Evolutionary conservation across 2,888 invertebrate genomes (phyloP), one percentile per base, ranked within the genome.

Genomic region (Marasmarcha lunaedactyla): DNA sequence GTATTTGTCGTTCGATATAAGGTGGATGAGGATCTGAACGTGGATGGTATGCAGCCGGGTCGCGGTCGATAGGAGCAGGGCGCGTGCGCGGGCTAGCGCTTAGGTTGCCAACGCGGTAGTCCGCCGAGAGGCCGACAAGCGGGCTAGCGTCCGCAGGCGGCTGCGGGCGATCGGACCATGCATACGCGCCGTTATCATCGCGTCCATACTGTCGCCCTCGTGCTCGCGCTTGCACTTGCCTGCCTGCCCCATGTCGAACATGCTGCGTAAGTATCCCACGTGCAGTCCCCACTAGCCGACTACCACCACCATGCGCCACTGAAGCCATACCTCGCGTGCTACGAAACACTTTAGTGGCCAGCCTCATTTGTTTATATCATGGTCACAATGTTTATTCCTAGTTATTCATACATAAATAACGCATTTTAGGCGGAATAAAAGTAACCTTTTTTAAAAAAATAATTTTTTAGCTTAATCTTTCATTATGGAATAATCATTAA

Each of bases 51-150:
- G 55, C 59, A 49, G 57, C 58, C 52, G 59, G 64, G 61, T 45
- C 51, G 55, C 73, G 76, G 74, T 76, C 77, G 76, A 76, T 74
- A 69, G 62, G 44, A 42, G 27, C 26, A 40, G 55, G 50, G 73
- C 74, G 76, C 74, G 70, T 51, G 74, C 76, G 73, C 65, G 67
- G 56, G 55, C 40, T 51, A 46, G 53, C 50, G 55, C 59, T 51
- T 55, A 51, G 51, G 50, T 50, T 43, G 49, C 54, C 56, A 57
- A 48, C 50, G 54, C 63, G 63, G 52, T 66, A 71, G 76, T 77
- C 63, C 62, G 66, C 72, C 76, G 72, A 63, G 65, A 57, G 73
- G 59, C 63, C 59, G 57, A 53, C 49, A 63, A 72, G 72, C 71
- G 70, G 65, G 67, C 61, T 54, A 55, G 63, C 69, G 64, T 59